These are phyloP conservation scores for Hydropsyche betteni DNA, from an alignment of 2,888 invertebrate genomes.

Conservation along the genomic window DNA sequence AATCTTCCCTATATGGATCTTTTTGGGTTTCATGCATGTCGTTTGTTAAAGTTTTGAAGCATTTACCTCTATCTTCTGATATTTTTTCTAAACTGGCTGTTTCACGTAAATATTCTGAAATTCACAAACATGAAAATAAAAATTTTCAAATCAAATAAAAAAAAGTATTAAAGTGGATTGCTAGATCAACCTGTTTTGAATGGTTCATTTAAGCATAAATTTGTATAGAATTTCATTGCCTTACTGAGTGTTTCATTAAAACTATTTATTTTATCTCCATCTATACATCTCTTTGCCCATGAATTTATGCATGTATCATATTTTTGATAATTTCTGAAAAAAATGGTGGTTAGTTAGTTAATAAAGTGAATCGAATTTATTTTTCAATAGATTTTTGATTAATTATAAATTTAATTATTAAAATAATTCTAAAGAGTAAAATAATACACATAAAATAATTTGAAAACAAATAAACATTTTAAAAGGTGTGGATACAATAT, in stretches of 20 bases:
- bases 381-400: too few relatives aligned
- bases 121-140: background rate
- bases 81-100: background rate
- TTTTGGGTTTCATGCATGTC: background rate
- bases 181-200: slow-evolving; percentile 1
- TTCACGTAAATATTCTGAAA: slow-evolving; percentile 9
- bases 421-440: too few relatives aligned
- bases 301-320: background rate
- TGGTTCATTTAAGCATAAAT: background rate
- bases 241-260: background rate
- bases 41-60: background rate
- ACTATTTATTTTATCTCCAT: background rate
- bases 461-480: too few relatives aligned
- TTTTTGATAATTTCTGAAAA: slow-evolving; percentile 9
- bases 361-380: too few relatives aligned
- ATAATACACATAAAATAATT: too few relatives aligned
- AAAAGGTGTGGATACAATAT: too few relatives aligned
- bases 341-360: background rate
- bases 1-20: background rate
- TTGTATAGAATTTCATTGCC: background rate
- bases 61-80: background rate
- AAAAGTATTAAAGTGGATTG: background rate
- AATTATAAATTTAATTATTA: too few relatives aligned
- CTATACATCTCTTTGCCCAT: background rate
- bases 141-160: background rate